phyloP scores from a whole-genome alignment of 1,140 invertebrate genomes.

The Amphibalanus amphitrite region DNA sequence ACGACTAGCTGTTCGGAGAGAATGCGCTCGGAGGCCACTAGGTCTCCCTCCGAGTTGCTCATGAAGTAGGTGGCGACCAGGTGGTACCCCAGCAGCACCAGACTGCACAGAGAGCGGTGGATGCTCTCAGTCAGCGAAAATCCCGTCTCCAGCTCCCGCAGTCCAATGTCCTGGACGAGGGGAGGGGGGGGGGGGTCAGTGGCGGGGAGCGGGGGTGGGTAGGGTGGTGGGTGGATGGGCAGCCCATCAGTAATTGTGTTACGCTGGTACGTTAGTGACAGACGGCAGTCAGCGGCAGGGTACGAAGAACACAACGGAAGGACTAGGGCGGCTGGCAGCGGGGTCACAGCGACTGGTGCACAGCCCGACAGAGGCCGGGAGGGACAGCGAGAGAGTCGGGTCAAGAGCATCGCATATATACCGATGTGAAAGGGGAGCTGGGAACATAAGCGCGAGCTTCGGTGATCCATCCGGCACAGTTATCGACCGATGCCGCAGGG shows the following conservation, averaged over 20 bases:
- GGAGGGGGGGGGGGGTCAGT: slow-evolving; percentile 8
- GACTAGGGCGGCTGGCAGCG: slow-evolving; percentile 3
- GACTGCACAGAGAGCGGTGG: slow-evolving; percentile 63
- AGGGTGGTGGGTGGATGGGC: too few species aligned
- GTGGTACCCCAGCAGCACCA: slow-evolving; percentile 67
- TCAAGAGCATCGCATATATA: too few species aligned
- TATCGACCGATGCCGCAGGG: too few species aligned
- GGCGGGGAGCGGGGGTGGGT: too few species aligned
- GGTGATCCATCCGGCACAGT: too few species aligned
- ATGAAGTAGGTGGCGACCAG: slow-evolving; percentile 65
- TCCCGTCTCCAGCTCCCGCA: slow-evolving; percentile 53
- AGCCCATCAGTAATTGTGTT: too few species aligned
- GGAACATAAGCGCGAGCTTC: too few species aligned
- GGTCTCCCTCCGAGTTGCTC: slow-evolving; percentile 58
- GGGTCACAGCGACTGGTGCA: background rate
- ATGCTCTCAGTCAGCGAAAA: slow-evolving; percentile 48
- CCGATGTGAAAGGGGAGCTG: too few species aligned
- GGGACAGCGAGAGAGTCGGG: background rate
- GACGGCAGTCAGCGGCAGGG: slow-evolving; percentile 6
- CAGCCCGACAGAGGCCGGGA: slow-evolving; percentile 7
- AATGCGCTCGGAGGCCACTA: slow-evolving; percentile 51
- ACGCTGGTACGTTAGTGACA: too few species aligned
- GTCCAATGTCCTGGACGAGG: slow-evolving; percentile 30
- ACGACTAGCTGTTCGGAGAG: slow-evolving; percentile 49
- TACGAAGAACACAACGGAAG: slow-evolving; percentile 11